Percentiles rank a stretch among this genome's conserved stretches.
Evolutionary conservation across 2,797 vertebrate genomes (phyloP).

Genomic region (Semotilus atromaculatus): DNA sequence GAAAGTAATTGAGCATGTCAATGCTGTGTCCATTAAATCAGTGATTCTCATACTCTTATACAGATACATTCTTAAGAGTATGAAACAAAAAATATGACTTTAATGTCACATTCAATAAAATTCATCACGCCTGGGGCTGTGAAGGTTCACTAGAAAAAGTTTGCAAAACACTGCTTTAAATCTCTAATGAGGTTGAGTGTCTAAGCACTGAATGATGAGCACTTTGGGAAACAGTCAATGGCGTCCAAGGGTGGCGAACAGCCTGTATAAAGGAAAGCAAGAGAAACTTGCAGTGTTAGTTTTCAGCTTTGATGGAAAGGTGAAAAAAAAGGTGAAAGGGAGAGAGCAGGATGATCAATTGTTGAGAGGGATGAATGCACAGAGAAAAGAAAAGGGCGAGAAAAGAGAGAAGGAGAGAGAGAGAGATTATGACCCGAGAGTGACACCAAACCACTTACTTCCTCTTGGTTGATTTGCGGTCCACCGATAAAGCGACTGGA

Average conservation of each 20-base stretch:
- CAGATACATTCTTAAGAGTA: background rate
- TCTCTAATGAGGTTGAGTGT: background rate
- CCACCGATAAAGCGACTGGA: slow-evolving; percentile 34
- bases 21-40: background rate
- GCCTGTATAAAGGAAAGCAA: slow-evolving; percentile 1
- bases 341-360: slow-evolving; percentile 43
- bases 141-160: background rate
- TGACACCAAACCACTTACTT: slow-evolving; percentile 26
- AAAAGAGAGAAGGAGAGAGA: slow-evolving; percentile 11
- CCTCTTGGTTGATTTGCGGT: slow-evolving; percentile 22
- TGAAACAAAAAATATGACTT: background rate
- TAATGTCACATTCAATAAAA: background rate
- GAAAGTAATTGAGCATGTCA: background rate
- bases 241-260: background rate
- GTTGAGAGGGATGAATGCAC: slow-evolving; percentile 29
- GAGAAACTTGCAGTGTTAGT: slow-evolving; percentile 6
- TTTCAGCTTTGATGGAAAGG: background rate
- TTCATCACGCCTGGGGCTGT: background rate
- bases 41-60: background rate
- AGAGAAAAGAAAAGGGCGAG: slow-evolving; percentile 17
- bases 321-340: slow-evolving; percentile 33
- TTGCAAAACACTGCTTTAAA: background rate
- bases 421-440: slow-evolving; percentile 26
- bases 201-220: background rate
- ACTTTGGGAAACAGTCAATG: background rate